Evolutionary conservation across 2,113 vertebrate genomes (phyloP), one percentile per base, ranked within the genome.

Genomic region (Polypterus bichir): DNA sequence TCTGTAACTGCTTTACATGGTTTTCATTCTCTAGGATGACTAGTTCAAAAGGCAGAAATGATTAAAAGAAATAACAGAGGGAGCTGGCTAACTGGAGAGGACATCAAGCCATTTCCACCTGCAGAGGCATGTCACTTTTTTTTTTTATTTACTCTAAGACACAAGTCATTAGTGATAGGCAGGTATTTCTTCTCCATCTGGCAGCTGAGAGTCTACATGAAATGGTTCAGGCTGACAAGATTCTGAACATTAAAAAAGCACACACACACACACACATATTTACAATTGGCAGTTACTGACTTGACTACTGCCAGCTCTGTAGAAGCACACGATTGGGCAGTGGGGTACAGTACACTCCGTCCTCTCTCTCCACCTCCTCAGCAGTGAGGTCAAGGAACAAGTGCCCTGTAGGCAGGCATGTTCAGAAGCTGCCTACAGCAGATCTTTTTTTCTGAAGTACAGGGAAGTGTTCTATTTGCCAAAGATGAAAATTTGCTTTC

Each of bases 371-470:
- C 68, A 73, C 72, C 70, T 72, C 64, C 64, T 69, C 61, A 68
- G 63, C 59, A 65, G 65, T 60, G 51, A 54, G 58, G 59, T 66
- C 56, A 44, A 57, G 27, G 27, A 4, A 57, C 56, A 44, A 57
- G 5, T 73, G 70, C 75, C 75, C 75, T 71, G 75, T 77, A 73
- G 74, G 73, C 71, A 73, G 74, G 73, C 75, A 73, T 75, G 73
- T 77, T 71, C 73, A 62, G 54, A 59, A 65, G 62, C 73, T 74
- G 70, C 75, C 75, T 73, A 74, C 74, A 73, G 74, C 73, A 77
- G 67, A 63, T 68, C 64, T 74, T 64, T 73, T 77, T 27, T 71
- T 66, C 63, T 48, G 70, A 71, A 73, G 65, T 27, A 2, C 55
- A 53, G 59, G 64, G 65, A 66, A 60, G 54, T 68, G 49, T 57